Base-by-base conservation (phyloP, 23 tunicate genomes). In the Trididemnum nubilum region DNA sequence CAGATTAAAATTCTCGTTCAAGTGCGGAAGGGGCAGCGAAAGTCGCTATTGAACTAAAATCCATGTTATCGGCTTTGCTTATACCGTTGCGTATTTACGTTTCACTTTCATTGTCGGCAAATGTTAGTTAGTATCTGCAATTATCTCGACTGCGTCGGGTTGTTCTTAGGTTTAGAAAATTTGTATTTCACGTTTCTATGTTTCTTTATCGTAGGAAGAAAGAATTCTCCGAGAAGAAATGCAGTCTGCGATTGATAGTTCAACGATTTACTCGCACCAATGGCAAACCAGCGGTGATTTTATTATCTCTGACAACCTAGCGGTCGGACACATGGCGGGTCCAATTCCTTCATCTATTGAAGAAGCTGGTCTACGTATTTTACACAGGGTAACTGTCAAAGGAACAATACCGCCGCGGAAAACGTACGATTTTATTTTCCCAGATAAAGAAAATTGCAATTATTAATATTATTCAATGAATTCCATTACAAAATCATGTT, bases 281-380 rank as follows among this genome's bases (percentile, higher is more conserved):
- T 83, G 87, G 87, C 63, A 25, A 65, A 3, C 73, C 35, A 35
- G 28, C 3, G 87, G 87, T 7, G 87, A 83, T 31, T 83, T 83
- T 73, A 74, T 83, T 22, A 58, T 83, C 15, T 83, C 87, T 27
- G 87, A 83, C 73, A 83, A 83, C 36, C 81, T 83, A 3, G 87
- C 87, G 36, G 72, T 83, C 34, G 87, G 87, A 4, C 87, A 83
- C 28, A 59, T 51, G 79, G 87, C 87, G 31, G 87, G 87, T 18
- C 73, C 73, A 24, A 83, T 83, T 1, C 36, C 87, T 29, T 2
- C 40, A 21, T 15, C 34, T 12, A 25, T 83, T 5, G 73, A 74
- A 5, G 70, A 73, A 72, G 87, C 87, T 37, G 87, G 87, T 2
- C 50, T 83, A 4, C 65, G 87, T 9, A 59, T 83, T 2, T 35